These are phyloP conservation scores for Phainopepla nitens DNA, from an alignment of 2,113 vertebrate genomes.

Conservation along the genomic window DNA sequence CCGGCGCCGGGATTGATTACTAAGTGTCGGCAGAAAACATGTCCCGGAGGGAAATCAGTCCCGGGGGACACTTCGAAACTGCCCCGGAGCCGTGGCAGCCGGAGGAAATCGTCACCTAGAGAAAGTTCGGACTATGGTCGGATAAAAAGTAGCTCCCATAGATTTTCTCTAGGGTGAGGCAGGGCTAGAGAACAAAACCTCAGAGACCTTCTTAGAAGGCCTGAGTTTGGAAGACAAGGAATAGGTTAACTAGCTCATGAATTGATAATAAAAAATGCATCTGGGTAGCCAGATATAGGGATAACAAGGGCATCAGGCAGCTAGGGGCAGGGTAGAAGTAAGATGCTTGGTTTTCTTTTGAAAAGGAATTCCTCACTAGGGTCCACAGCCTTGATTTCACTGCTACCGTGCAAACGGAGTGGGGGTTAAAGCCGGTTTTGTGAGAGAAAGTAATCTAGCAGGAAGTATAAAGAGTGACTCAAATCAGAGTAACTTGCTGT, in stretches of 20 bases:
- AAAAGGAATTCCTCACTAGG: not conserved
- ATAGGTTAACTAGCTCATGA: not conserved
- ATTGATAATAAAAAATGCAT: not conserved
- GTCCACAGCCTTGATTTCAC: not conserved
- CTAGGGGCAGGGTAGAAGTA: not conserved
- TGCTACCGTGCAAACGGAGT: accelerated
- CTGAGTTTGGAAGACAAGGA: not conserved
- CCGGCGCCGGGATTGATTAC: not conserved
- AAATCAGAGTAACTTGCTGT: not conserved
- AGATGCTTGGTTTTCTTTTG: not conserved
- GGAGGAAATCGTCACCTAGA: not conserved
- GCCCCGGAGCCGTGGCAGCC: not conserved
- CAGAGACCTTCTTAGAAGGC: not conserved
- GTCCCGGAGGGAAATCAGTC: not conserved
- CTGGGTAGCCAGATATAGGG: not conserved
- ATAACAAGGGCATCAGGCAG: not conserved
- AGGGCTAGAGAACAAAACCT: not conserved
- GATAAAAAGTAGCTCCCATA: not conserved
- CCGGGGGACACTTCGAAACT: not conserved
- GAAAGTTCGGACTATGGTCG: not conserved
- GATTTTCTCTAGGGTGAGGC: not conserved
- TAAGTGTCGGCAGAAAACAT: not conserved
- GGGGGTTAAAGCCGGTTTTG: not conserved
- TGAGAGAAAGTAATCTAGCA: not conserved
- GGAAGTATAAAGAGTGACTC: not conserved